Conservation (phyloP, 2,113 vertebrate species). For the Rhea pennata region DNA sequence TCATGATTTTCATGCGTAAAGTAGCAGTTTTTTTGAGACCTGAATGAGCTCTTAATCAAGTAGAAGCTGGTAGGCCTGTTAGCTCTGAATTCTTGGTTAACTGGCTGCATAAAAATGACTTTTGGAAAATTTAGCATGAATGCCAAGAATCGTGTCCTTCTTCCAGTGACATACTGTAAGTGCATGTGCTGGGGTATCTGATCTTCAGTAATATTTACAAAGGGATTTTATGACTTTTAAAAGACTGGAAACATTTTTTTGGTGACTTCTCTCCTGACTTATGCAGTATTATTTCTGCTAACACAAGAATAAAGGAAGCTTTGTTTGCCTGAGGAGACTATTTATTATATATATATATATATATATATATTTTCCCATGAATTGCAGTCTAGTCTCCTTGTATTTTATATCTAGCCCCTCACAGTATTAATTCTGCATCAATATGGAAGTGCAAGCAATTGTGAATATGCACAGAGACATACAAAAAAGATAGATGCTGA, state of each 20-base stretch:
- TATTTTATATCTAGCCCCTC: slow-evolving; percentile 11
- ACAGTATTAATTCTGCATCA: slow-evolving; percentile 8
- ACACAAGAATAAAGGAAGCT: slow-evolving; percentile 3
- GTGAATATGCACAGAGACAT: not conserved
- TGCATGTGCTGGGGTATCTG: not conserved
- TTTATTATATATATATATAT: not conserved
- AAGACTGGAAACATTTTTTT: not conserved
- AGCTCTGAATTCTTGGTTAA: not conserved
- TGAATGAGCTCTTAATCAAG: not conserved
- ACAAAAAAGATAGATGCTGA: not conserved
- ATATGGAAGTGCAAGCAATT: slow-evolving; percentile 1
- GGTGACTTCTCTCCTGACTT: slow-evolving; percentile 9
- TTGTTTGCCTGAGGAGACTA: not conserved
- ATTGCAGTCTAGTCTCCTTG: not conserved
- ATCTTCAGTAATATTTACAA: slow-evolving; percentile 50
- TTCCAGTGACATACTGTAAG: not conserved
- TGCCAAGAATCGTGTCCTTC: not conserved
- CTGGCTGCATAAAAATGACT: slow-evolving; percentile 1
- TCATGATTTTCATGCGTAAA: not conserved
- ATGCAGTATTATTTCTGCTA: not conserved
- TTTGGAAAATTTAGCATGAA: not conserved
- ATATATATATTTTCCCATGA: not conserved
- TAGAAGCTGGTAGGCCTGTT: not conserved
- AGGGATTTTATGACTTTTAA: slow-evolving; percentile 49
- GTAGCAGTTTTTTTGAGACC: not conserved